Evolutionary conservation across 2,888 invertebrate species (phyloP), one percentile per base, ranked within the genome.

Genomic region (Portevinia maculata): DNA sequence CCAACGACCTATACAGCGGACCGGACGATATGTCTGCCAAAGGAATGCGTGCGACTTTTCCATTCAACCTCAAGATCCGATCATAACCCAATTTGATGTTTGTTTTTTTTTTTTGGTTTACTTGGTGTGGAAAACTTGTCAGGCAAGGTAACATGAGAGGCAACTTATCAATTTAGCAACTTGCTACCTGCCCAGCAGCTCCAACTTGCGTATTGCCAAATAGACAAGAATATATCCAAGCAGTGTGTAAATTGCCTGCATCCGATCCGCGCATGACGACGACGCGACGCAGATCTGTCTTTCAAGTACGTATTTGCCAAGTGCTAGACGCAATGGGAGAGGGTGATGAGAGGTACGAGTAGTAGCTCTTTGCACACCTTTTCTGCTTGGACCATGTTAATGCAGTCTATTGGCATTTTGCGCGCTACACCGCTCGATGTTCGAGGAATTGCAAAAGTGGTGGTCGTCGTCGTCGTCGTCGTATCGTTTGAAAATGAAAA

Each of bases 231-330:
- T n/a, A 50, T 9, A 13, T n/a, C n/a, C 13, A 30, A 15, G 9
- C 21, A 21, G 9, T 46, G 46, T 8, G 11, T 7, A 46, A 46
- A 46, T 46, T 24, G 11, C 30, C 50, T 30, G 4, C 15, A 15
- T 50, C 30, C 50, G 30, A 50, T 30, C 50, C n/a, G 15, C 13
- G 13, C 37, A 13, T 7, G 37, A 13, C 37, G 37, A 13, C 3
- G 50, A 50, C 50, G 28, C 50, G 21, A 21, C 44, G 9, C 6
- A 8, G 50, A 28, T 50, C 21, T 15, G 24, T 50, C 50, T 50
- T 15, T 50, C 30, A 48, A 48, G 46, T 48, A 48, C 50, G 50
- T 30, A 30, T 21, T 50, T 50, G 17, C 39, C 6, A 39, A 39
- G 50, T 2, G 17, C 44, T 15, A 15, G 28, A 13, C 8, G 28